Percentiles rank a stretch among this genome's conserved stretches.
phyloP scores from a whole-genome alignment of 2,888 invertebrate species.

The Alsophila aescularia region DNA sequence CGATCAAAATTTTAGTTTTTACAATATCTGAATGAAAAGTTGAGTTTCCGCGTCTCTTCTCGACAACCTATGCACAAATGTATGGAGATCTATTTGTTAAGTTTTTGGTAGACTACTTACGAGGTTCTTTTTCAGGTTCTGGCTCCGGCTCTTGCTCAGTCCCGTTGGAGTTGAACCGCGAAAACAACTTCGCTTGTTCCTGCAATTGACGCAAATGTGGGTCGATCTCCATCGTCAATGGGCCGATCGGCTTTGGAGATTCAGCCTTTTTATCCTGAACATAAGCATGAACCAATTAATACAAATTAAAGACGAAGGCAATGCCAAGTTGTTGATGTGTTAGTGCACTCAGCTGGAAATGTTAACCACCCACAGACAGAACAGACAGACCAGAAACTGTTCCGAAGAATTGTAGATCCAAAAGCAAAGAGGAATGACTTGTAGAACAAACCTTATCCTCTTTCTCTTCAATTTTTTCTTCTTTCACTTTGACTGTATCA shows the following conservation, averaged over 20 bases:
- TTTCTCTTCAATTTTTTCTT: conserved; percentile 71
- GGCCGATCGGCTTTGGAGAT: conserved; percentile 69
- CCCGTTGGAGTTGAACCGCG: conserved; percentile 71
- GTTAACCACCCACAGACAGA: background rate
- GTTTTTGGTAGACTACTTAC: conserved; percentile 50
- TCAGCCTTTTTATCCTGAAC: conserved; percentile 68
- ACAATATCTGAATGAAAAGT: too few relatives aligned
- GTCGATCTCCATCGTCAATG: conserved; percentile 80
- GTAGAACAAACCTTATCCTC: conserved; percentile 66
- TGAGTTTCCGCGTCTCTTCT: too few relatives aligned
- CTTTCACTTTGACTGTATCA: conserved; percentile 74
- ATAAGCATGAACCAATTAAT: conserved; percentile 24
- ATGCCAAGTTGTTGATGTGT: conserved; percentile 17
- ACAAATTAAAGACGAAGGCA: conserved; percentile 3
- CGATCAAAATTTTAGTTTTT: too few relatives aligned
- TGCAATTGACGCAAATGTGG: conserved; percentile 79
- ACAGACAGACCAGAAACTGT: conserved; percentile 1
- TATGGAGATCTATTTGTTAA: background rate
- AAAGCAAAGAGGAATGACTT: conserved; percentile 11
- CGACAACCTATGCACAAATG: too few relatives aligned
- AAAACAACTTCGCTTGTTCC: conserved; percentile 83
- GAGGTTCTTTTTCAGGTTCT: conserved; percentile 72
- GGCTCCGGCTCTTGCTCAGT: conserved; percentile 50
- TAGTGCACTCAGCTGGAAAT: conserved; percentile 24
- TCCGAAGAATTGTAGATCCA: background rate